These are phyloP conservation scores for Myotis myotis DNA, from an alignment of 2,797 vertebrate genomes.

Conservation along the genomic window DNA sequence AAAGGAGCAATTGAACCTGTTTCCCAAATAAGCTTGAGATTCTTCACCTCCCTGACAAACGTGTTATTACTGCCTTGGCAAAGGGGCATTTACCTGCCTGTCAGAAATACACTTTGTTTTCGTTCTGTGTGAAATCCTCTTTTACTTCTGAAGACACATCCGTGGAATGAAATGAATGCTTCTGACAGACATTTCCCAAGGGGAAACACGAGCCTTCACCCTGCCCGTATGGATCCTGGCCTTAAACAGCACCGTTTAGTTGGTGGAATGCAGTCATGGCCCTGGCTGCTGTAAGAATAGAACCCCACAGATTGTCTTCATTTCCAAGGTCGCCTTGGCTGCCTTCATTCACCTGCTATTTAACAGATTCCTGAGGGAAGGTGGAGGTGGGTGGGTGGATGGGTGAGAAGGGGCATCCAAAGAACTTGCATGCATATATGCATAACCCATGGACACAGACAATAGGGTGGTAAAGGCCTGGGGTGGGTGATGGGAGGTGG, in stretches of 20 bases:
- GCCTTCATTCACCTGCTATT: neutral
- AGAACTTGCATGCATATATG: no score
- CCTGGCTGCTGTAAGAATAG: neutral
- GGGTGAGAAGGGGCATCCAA: no score
- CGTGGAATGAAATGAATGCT: conserved; percentile 42
- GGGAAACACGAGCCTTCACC: neutral
- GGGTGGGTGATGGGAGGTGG: no score
- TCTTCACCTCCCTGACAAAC: conserved; percentile 51
- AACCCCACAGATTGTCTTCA: neutral
- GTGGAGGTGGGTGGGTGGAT: no score
- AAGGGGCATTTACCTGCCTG: conserved; percentile 70
- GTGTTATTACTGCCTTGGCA: conserved; percentile 64
- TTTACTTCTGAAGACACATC: conserved; percentile 41
- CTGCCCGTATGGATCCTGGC: neutral
- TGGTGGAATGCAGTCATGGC: neutral
- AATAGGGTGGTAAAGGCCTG: no score
- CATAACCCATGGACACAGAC: no score
- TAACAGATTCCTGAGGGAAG: conserved; percentile 16
- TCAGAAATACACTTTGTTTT: conserved; percentile 71
- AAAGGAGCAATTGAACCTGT: conserved; percentile 71
- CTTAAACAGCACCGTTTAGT: conserved; percentile 20
- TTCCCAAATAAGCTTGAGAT: conserved; percentile 71
- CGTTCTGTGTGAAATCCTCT: conserved; percentile 64
- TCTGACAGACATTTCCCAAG: conserved; percentile 46
- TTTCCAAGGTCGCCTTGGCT: neutral